These are phyloP conservation scores for Papilio polytes DNA, from an alignment of 1,140 invertebrate genomes.

Conservation along the genomic window DNA sequence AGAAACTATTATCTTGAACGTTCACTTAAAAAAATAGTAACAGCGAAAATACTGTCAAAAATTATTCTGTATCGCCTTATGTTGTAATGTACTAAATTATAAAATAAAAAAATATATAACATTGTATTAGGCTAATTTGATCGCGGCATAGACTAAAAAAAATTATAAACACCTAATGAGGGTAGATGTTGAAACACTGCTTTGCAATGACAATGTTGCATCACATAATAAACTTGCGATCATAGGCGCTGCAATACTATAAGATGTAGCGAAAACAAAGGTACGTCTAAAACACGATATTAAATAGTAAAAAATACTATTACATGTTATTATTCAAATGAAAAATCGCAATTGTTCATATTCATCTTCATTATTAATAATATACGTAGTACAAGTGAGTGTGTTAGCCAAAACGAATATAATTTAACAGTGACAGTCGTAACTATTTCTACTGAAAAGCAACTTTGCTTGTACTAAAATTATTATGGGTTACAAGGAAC, in stretches of 20 bases:
- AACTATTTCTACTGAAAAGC: background rate
- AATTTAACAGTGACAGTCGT: background rate
- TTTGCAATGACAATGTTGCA: background rate
- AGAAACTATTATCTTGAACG: background rate
- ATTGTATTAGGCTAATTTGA: background rate
- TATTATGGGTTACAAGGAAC: background rate
- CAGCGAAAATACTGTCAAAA: background rate
- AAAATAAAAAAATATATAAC: no score
- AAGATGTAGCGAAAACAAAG: conserved; percentile 2
- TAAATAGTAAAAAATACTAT: no score
- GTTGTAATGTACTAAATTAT: background rate
- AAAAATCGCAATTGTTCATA: no score
- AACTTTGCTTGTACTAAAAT: background rate
- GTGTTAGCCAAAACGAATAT: background rate
- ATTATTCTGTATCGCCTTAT: background rate
- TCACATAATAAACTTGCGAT: background rate
- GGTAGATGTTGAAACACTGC: background rate
- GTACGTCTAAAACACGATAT: no score
- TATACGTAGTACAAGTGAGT: background rate
- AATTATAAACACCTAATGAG: background rate
- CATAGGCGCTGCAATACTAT: background rate
- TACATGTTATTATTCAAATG: no score
- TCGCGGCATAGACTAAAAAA: background rate
- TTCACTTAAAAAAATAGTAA: no score
- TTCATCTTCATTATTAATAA: no score